Evolutionary conservation across 2,888 invertebrate species (phyloP), one percentile per base, ranked within the genome.

Genomic region (Nemapogon koenigi): DNA sequence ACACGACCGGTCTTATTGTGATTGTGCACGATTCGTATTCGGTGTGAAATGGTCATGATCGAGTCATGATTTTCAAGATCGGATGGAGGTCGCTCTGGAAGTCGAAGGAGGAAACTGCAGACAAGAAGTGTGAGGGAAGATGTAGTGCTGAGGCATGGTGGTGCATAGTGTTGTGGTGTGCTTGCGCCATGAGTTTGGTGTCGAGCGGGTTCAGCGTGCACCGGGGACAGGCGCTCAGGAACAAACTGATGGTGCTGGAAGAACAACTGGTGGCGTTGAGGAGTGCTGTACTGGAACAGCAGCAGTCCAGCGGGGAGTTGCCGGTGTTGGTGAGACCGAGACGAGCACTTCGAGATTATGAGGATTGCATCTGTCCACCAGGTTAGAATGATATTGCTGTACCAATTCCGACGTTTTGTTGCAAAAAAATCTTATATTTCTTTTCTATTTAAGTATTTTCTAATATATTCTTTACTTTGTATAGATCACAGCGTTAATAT

Each of bases 291-390:
- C 50, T 81, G 46, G 80, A 76, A 57, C 73, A 80, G 27, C 73
- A 71, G 51, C 72, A 81, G 59, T 79, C 81, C 35, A 56, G 82
- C 46, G 73, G 81, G 46, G 82, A 82, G 57, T 55, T 54, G 8
- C 52, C 59, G 2, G 46, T 36, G 35, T 57, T 59, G 54, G 71
- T 72, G 72, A 52, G 72, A 37, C 51, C 64, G 3, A 53, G 67
- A 39, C 59, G 84, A 43, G 75, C 76, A 49, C 71, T 80, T 49
- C 65, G 84, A 50, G 85, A 85, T 50, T 81, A 81, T 35, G 75
- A 82, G 11, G 85, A 87, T 67, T 89, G 88, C 78, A 73, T 80
- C 50, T 88, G 88, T 80, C 87, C 87, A 62, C 81, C 87, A 87
- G 88, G 88, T 87, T 62, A 63, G 72, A n/a, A n/a, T n/a, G n/a